Conservation (phyloP, 1,140 invertebrate genomes). For the Nasonia longicornis region DNA sequence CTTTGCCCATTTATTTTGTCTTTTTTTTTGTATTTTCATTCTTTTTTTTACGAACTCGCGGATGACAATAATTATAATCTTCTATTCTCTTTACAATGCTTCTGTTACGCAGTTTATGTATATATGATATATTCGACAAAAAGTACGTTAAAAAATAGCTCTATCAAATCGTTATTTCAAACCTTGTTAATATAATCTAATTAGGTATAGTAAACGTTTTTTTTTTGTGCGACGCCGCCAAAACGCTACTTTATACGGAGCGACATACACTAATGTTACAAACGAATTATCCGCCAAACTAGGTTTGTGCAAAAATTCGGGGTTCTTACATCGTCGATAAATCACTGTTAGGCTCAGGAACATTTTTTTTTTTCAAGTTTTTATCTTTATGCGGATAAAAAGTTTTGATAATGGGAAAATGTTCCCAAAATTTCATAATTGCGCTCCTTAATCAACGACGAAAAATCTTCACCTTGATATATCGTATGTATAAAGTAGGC, state of each 20-base stretch:
- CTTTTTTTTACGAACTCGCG: background rate
- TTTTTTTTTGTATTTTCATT: background rate
- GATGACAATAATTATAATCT: background rate
- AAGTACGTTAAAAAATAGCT: slow-evolving; percentile 42
- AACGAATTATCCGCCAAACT: background rate
- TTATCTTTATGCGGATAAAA: background rate
- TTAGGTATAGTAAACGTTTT: background rate
- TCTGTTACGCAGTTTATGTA: background rate
- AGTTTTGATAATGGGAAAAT: background rate
- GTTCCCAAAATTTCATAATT: background rate
- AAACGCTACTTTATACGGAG: background rate
- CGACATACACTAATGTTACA: background rate
- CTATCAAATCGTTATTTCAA: slow-evolving; percentile 10
- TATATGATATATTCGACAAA: slow-evolving; percentile 29
- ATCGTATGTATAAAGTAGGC: no score
- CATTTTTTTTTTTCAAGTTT: background rate
- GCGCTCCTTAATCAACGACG: background rate
- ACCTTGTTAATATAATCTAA: slow-evolving; percentile 24
- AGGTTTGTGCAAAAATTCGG: slow-evolving; percentile 2
- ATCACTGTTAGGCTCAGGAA: background rate
- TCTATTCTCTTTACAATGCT: background rate
- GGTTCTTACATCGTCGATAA: background rate
- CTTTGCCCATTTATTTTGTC: slow-evolving; percentile 8
- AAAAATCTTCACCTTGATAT: no score
- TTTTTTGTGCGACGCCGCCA: background rate